Base-by-base conservation (phyloP, 2,888 invertebrate species). In the Pseudanteris insignis region DNA sequence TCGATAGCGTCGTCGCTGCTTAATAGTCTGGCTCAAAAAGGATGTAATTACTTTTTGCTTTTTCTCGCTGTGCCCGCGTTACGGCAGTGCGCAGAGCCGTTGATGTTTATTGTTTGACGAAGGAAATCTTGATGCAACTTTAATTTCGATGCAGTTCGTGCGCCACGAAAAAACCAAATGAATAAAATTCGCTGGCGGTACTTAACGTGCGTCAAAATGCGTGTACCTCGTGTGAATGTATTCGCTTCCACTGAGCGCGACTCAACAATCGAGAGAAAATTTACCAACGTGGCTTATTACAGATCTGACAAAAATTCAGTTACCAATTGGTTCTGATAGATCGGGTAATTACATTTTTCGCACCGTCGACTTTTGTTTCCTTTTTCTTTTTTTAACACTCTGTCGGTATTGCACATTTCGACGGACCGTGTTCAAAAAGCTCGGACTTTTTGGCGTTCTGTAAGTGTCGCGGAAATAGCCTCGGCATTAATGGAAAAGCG, bases 1-100 rank as follows among this genome's bases (percentile, higher is more conserved):
- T 51, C 63, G 57, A 60, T 60, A 51, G 12, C 55, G 57, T 57
- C 62, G 58, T 54, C 61, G 48, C 50, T 46, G 54, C 44, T 61
- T 54, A 48, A 50, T 61, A 55, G 44, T 60, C 51, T 30, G 25
- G 36, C 51, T 51, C 40, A 40, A 58, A 46, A 18, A 46, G 50
- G 58, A 50, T 58, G 58, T 58, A 50, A 51, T 58, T 58, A 36
- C 50, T 58, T 58, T 51, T 57, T 41, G 41, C 41, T n/a, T 32
- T n/a, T 11, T 24, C 21, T 7, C 26, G 28, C 25, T 30, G 10
- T 6, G 0, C 33, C 38, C 29, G 8, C 29, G 18, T 14, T 8
- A 7, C 2, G 15, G 2, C 18, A 34, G 29, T 7, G 29, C 7
- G 34, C 4, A 21, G 21, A 21, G 30, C 5, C 2, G 29, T 15